Conservation (phyloP, 2,888 invertebrate species). For the Drosophila cognata region DNA sequence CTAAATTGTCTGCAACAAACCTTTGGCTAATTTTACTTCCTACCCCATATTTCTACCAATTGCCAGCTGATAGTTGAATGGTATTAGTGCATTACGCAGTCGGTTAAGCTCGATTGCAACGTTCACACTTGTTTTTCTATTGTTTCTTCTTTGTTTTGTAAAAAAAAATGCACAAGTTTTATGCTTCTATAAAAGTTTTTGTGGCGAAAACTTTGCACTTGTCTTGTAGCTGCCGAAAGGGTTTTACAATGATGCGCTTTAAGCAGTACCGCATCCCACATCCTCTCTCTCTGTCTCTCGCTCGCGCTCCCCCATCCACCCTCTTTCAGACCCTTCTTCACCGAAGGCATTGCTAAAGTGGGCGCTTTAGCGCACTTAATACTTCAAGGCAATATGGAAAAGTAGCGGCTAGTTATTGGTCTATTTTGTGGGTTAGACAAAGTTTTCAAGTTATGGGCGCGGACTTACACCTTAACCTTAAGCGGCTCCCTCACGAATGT, state of each 20-base stretch:
- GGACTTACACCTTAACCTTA: slow-evolving; percentile 23
- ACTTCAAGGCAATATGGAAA: slow-evolving; percentile 50
- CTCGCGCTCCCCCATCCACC: neutral
- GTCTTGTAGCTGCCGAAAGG: slow-evolving; percentile 79
- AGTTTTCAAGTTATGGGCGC: slow-evolving; percentile 41
- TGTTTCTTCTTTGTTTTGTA: slow-evolving; percentile 74
- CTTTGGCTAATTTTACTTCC: neutral
- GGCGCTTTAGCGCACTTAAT: slow-evolving; percentile 66
- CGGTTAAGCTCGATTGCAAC: neutral
- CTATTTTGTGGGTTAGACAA: slow-evolving; percentile 41
- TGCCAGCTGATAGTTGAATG: too few relatives aligned
- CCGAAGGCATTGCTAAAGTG: slow-evolving; percentile 40
- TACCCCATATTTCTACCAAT: neutral
- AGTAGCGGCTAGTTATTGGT: slow-evolving; percentile 61
- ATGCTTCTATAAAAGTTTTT: slow-evolving; percentile 76
- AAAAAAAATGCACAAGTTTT: slow-evolving; percentile 77
- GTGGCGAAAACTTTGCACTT: slow-evolving; percentile 76
- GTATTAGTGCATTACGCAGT: neutral
- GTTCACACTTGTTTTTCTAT: slow-evolving; percentile 19
- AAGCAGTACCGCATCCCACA: slow-evolving; percentile 29
- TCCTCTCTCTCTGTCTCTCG: neutral
- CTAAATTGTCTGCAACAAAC: neutral
- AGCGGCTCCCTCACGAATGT: neutral
- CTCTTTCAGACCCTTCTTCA: neutral
- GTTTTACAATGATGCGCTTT: slow-evolving; percentile 79